Percentiles rank a stretch among this genome's conserved stretches.
phyloP scores from a whole-genome alignment of 1,140 invertebrate species.

The Pectinophora gossypiella region DNA sequence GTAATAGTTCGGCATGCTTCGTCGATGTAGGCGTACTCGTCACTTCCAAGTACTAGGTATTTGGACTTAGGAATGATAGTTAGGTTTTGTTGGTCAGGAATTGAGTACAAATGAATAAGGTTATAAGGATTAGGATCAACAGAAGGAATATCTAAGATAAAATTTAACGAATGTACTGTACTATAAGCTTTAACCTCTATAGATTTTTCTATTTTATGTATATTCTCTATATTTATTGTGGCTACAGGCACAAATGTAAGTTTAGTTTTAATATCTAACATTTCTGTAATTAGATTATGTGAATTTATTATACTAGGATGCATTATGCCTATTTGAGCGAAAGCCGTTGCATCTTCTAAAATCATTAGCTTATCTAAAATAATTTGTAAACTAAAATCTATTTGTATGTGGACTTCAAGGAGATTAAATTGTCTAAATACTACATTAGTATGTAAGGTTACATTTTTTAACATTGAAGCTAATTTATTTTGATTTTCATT shows the following conservation, averaged over 20 bases:
- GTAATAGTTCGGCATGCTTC: not conserved
- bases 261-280: not conserved
- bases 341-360: not conserved
- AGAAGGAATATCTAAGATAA: conserved; percentile 1
- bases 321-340: not conserved
- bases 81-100: conserved; percentile 1
- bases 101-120: not conserved
- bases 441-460: not conserved
- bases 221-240: not conserved
- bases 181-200: conserved; percentile 4
- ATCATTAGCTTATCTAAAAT: conserved; percentile 1
- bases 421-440: not conserved
- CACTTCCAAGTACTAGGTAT: conserved; percentile 5
- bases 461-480: not conserved
- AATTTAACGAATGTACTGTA: not conserved
- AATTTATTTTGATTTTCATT: conserved; percentile 4
- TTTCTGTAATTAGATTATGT: not conserved
- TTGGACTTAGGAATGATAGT: conserved; percentile 6
- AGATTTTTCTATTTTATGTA: not conserved
- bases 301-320: conserved; percentile 3
- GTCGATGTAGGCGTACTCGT: conserved; percentile 2
- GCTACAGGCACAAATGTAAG: not conserved
- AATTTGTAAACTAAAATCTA: not conserved
- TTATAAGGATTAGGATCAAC: not conserved
- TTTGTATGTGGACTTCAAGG: not conserved